Base-by-base conservation (phyloP, 1,140 invertebrate species). In the Meloidogyne exigua region DNA sequence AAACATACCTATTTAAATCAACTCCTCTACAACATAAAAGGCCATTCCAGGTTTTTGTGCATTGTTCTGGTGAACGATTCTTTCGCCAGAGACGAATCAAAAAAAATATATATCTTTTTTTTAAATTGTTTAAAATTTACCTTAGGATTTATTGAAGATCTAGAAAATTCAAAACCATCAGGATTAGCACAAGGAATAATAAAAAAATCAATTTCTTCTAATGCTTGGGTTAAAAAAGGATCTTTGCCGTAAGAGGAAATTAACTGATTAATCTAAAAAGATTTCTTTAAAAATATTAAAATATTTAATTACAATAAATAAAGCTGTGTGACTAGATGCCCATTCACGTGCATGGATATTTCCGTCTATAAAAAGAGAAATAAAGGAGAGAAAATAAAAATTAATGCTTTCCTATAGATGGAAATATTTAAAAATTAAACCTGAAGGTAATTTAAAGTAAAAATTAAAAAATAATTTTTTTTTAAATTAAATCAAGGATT, bases 181-280 rank as follows among this genome's bases (percentile, higher is more conserved):
- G 92, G 92, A 87, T 93, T 93, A 0, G 90, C 81, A 39, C 92
- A 89, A 0, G 92, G 92, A 77, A 92, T 87, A 74, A 92, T 87
- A 82, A 90, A 90, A 87, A 90, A 91, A 77, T 90, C 87, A 66
- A 89, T 87, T 15, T 83, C 81, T 64, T 89, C 83, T 39, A 90
- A 32, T 42, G 74, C 85, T 72, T 79, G 73, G 3, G 85, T 87
- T 4, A 88, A 79, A 63, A 82, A 73, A 0, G 79, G 64, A 44
- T 88, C 84, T 42, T 84, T 87, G 1, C 87, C 88, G 67, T 88
- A 89, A 0, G 81, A 82, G 13, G 82, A 80, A 15, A 87, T 75
- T 11, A 87, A 71, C 79, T 86, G 75, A 13, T 66, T 69, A 71
- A 70, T 70, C 42, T 68, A 57, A 32, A n/a, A 15, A n/a, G 28